Evolutionary conservation across 1,140 invertebrate species (phyloP).

Genomic region (Calosoma granatense): DNA sequence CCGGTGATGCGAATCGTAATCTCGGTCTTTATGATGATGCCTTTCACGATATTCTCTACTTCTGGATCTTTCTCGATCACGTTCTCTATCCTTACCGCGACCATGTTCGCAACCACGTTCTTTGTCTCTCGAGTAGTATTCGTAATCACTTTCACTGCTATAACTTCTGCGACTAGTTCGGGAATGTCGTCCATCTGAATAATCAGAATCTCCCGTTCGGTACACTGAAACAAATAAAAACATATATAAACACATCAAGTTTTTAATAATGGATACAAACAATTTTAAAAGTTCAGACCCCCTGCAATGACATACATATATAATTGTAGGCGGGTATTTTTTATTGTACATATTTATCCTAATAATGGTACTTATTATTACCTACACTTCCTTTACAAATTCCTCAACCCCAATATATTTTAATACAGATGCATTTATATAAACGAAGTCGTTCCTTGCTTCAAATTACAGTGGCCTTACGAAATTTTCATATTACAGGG

Average conservation of each 20-base stretch:
- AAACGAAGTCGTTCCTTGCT: too few relatives aligned
- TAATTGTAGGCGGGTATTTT: too few relatives aligned
- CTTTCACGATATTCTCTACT: slow-evolving; percentile 21
- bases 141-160: not conserved
- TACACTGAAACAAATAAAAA: not conserved
- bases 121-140: slow-evolving; percentile 18
- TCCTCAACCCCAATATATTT: too few relatives aligned
- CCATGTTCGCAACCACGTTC: slow-evolving; percentile 24
- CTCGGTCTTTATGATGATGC: slow-evolving; percentile 18
- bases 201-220: not conserved
- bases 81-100: slow-evolving; percentile 22
- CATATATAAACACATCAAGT: not conserved
- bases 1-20: slow-evolving; percentile 15
- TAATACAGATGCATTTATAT: too few relatives aligned
- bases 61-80: slow-evolving; percentile 22
- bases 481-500: too few relatives aligned
- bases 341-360: too few relatives aligned
- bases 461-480: too few relatives aligned
- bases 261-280: too few relatives aligned
- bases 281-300: too few relatives aligned
- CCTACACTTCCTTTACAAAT: too few relatives aligned
- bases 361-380: too few relatives aligned
- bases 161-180: not conserved
- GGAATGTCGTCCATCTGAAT: not conserved
- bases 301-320: too few relatives aligned